Percentiles rank a stretch among this genome's conserved stretches.
Conservation (phyloP, 2,888 invertebrate genomes). For the Koerneria pararmatus region DNA sequence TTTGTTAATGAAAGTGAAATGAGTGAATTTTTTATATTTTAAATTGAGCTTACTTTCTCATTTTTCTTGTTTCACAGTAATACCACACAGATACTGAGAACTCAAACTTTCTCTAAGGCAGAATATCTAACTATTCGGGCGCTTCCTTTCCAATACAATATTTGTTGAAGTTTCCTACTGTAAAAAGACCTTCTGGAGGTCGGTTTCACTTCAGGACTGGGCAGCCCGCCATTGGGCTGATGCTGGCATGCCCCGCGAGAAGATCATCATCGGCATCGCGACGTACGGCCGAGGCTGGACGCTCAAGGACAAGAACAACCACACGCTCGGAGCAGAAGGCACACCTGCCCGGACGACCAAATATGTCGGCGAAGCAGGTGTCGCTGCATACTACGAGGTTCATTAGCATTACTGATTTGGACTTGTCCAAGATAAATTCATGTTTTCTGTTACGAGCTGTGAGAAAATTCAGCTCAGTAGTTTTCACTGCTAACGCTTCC, state of each 20-base stretch:
- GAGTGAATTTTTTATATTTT: not conserved
- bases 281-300: slow-evolving; percentile 57
- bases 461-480: not conserved
- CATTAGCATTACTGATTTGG: no score
- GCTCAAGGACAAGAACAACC: slow-evolving; percentile 35
- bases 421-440: not conserved
- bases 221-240: slow-evolving; percentile 74
- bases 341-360: slow-evolving; percentile 36
- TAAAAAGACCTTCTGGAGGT: no score
- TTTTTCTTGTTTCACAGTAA: no score
- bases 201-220: slow-evolving; percentile 67
- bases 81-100: no score
- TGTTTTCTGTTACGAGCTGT: not conserved
- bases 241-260: slow-evolving; percentile 53
- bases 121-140: not conserved
- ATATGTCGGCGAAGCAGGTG: slow-evolving; percentile 87
- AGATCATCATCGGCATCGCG: slow-evolving; percentile 51
- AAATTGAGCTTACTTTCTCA: no score
- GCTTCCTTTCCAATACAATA: not conserved
- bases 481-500: slow-evolving; percentile 1
- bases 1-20: not conserved
- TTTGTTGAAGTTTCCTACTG: not conserved
- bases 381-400: slow-evolving; percentile 84
- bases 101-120: no score
- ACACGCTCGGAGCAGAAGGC: slow-evolving; percentile 41